Evolutionary conservation across 2,797 vertebrate genomes (phyloP).

Genomic region (Synaphobranchus kaupii): DNA sequence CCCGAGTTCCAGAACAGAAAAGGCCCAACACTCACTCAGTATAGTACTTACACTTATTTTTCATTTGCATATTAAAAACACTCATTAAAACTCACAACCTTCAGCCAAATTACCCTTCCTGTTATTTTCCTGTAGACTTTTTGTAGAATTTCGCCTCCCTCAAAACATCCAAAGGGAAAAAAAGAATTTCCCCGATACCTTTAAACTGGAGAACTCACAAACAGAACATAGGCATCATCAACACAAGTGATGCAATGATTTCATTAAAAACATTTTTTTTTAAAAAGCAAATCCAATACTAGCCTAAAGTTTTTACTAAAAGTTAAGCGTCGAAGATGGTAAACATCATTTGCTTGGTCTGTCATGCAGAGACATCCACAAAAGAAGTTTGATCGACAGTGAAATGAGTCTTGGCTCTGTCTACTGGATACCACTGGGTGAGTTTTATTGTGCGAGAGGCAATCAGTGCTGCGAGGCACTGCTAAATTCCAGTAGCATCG

Average conservation of each 20-base stretch:
- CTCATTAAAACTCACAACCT: not conserved
- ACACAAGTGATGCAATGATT: not conserved
- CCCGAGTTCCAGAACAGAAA: not conserved
- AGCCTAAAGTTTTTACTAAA: slow-evolving; percentile 3
- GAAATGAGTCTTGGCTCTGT: not conserved
- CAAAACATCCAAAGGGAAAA: not conserved
- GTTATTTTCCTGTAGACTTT: not conserved
- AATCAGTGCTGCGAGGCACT: not conserved
- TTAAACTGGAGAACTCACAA: not conserved
- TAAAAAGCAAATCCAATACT: not conserved
- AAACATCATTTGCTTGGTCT: not conserved
- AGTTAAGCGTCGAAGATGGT: not conserved
- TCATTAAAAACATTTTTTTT: not conserved
- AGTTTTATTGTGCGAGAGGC: not conserved
- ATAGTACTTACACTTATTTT: not conserved
- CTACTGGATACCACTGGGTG: not conserved
- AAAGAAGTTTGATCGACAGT: not conserved
- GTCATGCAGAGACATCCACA: not conserved
- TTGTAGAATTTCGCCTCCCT: not conserved
- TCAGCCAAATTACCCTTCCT: not conserved
- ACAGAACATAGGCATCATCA: not conserved
- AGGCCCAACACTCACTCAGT: not conserved
- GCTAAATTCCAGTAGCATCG: not conserved
- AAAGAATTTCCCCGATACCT: not conserved
- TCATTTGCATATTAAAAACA: not conserved